These are phyloP conservation scores for Hydropsyche betteni DNA, from an alignment of 2,888 invertebrate species.

Conservation along the genomic window DNA sequence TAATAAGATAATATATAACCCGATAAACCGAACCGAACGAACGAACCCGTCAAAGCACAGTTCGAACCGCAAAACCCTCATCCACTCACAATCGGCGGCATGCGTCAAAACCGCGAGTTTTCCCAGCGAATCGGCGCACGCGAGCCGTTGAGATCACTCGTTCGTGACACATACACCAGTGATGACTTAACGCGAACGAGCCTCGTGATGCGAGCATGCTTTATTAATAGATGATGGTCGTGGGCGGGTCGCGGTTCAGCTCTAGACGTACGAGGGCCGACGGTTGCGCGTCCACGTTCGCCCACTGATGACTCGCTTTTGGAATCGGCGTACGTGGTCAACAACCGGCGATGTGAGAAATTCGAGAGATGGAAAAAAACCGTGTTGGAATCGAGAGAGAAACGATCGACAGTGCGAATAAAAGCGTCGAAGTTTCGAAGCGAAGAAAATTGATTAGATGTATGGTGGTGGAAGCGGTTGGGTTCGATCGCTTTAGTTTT, in stretches of 20 bases:
- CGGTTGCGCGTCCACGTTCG: slow-evolving; percentile 12
- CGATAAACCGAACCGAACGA: no score
- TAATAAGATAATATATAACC: no score
- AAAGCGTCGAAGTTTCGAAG: no score
- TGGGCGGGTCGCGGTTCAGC: slow-evolving; percentile 25
- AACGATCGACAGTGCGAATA: no score
- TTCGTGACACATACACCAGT: slow-evolving; percentile 14
- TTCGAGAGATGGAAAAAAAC: background rate
- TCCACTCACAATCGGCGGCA: no score
- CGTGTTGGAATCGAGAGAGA: no score
- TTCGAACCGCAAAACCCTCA: no score
- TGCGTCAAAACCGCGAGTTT: background rate
- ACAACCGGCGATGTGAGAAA: slow-evolving; percentile 7
- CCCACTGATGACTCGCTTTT: slow-evolving; percentile 9
- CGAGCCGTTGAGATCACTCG: slow-evolving; percentile 19
- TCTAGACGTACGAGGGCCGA: background rate
- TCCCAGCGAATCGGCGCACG: background rate
- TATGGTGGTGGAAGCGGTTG: no score
- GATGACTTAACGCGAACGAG: slow-evolving; percentile 33
- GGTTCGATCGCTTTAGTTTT: no score
- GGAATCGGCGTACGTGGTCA: slow-evolving; percentile 12
- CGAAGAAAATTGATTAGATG: no score
- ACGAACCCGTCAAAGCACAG: no score
- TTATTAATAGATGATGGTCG: slow-evolving; percentile 13
- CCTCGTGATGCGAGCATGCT: slow-evolving; percentile 31